Conservation (phyloP, 2,797 vertebrate species). For the Oreochromis mossambicus region DNA sequence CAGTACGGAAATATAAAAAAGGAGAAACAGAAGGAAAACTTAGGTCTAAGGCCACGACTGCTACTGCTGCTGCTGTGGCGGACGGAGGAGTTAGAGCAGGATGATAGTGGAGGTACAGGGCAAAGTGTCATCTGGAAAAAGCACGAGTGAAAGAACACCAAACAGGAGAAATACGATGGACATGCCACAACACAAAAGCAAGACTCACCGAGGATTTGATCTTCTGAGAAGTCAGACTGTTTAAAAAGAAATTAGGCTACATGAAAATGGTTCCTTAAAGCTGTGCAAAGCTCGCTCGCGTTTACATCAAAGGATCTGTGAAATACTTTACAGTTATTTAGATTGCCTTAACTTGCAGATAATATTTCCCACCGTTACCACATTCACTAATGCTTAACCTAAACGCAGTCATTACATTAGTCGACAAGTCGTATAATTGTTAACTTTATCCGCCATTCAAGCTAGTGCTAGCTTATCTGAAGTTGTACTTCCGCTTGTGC, state of each 20-base stretch:
- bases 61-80: slow-evolving; percentile 9
- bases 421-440: neutral
- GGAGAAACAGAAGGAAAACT: slow-evolving; percentile 7
- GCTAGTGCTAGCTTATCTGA: slow-evolving; percentile 56
- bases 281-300: neutral
- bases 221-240: slow-evolving; percentile 85
- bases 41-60: slow-evolving; percentile 6
- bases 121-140: slow-evolving; percentile 40
- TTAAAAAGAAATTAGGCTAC: slow-evolving; percentile 65
- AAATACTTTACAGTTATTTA: neutral
- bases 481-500: slow-evolving; percentile 70
- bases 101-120: slow-evolving; percentile 35
- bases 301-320: neutral
- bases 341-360: neutral
- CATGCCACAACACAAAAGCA: slow-evolving; percentile 2
- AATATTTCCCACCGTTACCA: fast-evolving
- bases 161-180: neutral
- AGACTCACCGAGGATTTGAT: slow-evolving; percentile 82
- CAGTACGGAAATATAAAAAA: slow-evolving; percentile 35
- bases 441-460: neutral
- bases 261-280: slow-evolving; percentile 35
- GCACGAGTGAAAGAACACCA: slow-evolving; percentile 48
- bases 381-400: neutral
- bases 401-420: neutral
- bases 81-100: slow-evolving; percentile 30